Percentiles rank a stretch among this genome's conserved stretches.
Conservation (phyloP, 2,888 invertebrate genomes). For the Hypsopygia costalis region DNA sequence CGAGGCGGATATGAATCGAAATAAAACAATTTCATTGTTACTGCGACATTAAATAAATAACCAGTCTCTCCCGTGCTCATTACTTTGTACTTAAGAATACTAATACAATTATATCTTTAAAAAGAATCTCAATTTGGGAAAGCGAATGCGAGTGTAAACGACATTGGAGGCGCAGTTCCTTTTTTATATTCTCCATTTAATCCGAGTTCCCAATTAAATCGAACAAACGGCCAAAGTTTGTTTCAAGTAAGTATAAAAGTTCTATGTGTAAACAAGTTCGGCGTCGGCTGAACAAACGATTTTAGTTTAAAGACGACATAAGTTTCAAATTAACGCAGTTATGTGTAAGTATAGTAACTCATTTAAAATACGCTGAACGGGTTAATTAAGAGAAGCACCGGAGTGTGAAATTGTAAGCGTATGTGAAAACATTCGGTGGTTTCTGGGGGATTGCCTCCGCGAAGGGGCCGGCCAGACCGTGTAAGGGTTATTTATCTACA, state of each 20-base stretch:
- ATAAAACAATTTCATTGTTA: too few species aligned
- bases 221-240: constrained; percentile 13
- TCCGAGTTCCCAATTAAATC: constrained; percentile 23
- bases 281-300: constrained; percentile 4
- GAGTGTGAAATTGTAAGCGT: constrained; percentile 69
- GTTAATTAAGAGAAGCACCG: constrained; percentile 63
- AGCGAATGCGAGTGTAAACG: background rate
- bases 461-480: constrained; percentile 5
- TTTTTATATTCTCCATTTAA: constrained; percentile 20
- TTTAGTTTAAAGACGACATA: constrained; percentile 11
- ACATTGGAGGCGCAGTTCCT: constrained; percentile 12
- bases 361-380: constrained; percentile 63
- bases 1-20: too few species aligned
- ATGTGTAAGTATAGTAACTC: constrained; percentile 38
- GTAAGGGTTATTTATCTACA: background rate
- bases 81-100: too few species aligned
- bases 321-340: constrained; percentile 33
- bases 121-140: too few species aligned
- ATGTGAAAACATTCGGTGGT: constrained; percentile 59
- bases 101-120: too few species aligned
- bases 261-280: constrained; percentile 14
- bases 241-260: constrained; percentile 4
- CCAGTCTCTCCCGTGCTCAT: too few species aligned
- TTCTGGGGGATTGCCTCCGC: constrained; percentile 29
- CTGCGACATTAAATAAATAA: too few species aligned